These are phyloP conservation scores for Atrichornis clamosus DNA, from an alignment of 2,113 vertebrate species.

Conservation along the genomic window DNA sequence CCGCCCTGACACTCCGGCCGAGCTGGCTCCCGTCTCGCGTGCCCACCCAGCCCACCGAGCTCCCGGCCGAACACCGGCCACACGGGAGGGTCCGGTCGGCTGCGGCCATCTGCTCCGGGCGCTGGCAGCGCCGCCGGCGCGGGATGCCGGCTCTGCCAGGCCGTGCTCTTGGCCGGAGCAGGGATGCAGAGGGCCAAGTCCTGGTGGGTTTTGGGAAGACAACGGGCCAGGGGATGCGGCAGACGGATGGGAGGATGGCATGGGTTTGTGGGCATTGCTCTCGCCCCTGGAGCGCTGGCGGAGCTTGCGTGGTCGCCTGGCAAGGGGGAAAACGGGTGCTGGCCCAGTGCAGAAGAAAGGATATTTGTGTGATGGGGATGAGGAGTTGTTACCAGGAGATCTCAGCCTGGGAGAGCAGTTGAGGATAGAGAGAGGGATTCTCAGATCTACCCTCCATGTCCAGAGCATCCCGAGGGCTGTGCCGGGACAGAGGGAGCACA, in stretches of 20 bases:
- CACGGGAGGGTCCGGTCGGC: not conserved
- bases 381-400: rapidly evolving
- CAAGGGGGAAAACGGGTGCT: not conserved
- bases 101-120: not conserved
- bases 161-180: rapidly evolving
- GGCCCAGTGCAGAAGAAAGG: not conserved
- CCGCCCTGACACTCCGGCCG: not conserved
- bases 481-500: not conserved
- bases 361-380: not conserved
- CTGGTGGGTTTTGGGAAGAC: not conserved
- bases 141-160: not conserved
- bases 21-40: not conserved
- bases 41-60: not conserved
- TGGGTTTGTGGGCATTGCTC: not conserved
- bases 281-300: rapidly evolving
- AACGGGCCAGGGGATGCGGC: not conserved
- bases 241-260: not conserved
- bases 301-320: not conserved
- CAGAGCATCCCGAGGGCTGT: not conserved
- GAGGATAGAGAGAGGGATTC: not conserved
- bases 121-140: not conserved
- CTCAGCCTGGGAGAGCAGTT: not conserved
- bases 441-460: not conserved
- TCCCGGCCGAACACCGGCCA: rapidly evolving
- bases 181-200: not conserved